Conservation (phyloP, 2,888 invertebrate species). For the Phyllotreta cruciferae region DNA sequence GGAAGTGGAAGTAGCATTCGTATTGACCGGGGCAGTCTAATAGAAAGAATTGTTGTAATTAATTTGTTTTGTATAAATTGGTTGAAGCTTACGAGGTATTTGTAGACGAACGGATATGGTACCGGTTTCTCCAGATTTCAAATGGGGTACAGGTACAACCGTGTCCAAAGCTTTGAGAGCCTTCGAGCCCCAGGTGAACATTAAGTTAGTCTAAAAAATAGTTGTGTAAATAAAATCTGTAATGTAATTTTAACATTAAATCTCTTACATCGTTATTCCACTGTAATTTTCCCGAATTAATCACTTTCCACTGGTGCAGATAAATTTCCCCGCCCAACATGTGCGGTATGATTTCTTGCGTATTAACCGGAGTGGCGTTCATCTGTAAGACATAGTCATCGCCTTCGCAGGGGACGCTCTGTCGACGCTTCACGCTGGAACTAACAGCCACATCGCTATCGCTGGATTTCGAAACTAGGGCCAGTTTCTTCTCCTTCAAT, state of each 20-base stretch:
- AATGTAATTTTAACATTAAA: background rate
- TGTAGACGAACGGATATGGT: constrained; percentile 53
- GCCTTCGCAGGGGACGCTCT: background rate
- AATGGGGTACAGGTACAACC: constrained; percentile 52
- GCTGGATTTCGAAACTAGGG: constrained; percentile 47
- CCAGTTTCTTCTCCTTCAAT: constrained; percentile 57
- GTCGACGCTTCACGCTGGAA: constrained; percentile 20
- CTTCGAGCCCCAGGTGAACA: constrained; percentile 59
- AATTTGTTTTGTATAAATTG: background rate
- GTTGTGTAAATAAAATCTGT: background rate
- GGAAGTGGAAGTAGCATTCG: constrained; percentile 61
- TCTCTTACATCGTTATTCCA: constrained; percentile 55
- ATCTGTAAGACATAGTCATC: constrained; percentile 38
- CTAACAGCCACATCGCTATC: constrained; percentile 43
- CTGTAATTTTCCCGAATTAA: constrained; percentile 55
- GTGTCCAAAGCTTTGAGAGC: constrained; percentile 54
- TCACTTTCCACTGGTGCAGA: constrained; percentile 57
- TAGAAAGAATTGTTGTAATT: constrained; percentile 18
- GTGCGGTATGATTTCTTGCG: constrained; percentile 42
- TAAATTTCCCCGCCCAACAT: constrained; percentile 57
- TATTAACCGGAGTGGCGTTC: constrained; percentile 43
- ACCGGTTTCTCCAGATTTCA: constrained; percentile 57
- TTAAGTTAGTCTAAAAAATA: constrained; percentile 55
- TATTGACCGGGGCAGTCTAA: constrained; percentile 56
- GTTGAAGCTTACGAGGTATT: constrained; percentile 54